Base-by-base conservation (phyloP, 2,888 invertebrate species). In the Dasysyrphus albostriatus region DNA sequence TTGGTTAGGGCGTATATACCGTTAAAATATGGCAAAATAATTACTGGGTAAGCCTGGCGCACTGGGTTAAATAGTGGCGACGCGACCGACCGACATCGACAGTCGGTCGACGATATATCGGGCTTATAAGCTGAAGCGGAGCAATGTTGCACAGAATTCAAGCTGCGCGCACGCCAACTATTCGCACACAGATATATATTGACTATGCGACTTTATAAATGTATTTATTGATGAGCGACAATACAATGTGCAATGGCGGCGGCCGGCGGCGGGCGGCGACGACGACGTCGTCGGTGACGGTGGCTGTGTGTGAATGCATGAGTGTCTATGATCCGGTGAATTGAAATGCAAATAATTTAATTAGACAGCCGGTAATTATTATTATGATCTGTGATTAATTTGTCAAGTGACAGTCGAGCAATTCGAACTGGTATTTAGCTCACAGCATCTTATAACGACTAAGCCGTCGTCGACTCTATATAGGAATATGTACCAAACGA, bases 281-380 rank as follows among this genome's bases (percentile, higher is more conserved):
- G 56, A 37, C 58, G 12, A n/a, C n/a, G n/a, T 10, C 54, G n/a
- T 16, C 34, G 2, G 5, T 6, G 56, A 37, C 58, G 12, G 70
- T 59, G 54, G 51, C 54, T 79, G 54, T 78, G 83, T 63, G 19
- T 16, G 73, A 82, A 70, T 79, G 75, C 65, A 75, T 79, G n/a
- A n/a, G 67, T 70, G 49, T 74, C 70, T 75, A 72, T 65, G 78
- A 78, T 74, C 69, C 75, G 82, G 83, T 79, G 87, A 83, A 87
- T 83, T 87, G 87, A 83, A 87, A 87, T 87, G 87, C 83, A 87
- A 87, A 87, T 87, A 87, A 87, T 87, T 87, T 87, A 87, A 87
- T 87, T 87, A 87, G 87, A 87, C 87, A 87, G 87, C 75, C 34
- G 72, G 87, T 87, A 87, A 87, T 87, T 87, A 87, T 87, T 87